Evolutionary conservation across 2,888 invertebrate genomes (phyloP), one percentile per base, ranked within the genome.

Genomic region (Patella depressa): DNA sequence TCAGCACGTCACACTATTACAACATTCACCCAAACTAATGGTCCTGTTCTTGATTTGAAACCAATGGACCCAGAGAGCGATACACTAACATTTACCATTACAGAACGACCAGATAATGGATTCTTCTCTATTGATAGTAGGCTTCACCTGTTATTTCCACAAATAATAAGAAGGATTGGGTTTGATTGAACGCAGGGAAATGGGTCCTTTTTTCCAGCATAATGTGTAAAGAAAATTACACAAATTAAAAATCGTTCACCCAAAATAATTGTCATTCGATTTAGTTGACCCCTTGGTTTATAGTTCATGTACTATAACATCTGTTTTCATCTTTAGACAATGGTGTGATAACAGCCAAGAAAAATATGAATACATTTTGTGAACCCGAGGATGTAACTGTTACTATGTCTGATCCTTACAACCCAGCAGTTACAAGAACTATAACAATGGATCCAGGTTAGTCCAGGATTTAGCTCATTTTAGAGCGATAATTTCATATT

Each of bases 371-470:
- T 24, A 65, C 65, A 19, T 65, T 19, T 24, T 65, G 65, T 24
- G 14, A 19, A 19, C 65, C 19, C 19, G 65, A 19, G 24, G 24
- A 19, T 19, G 19, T 65, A 19, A 65, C 24, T 12, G 24, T 65
- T 24, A n/a, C 9, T 15, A 65, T 65, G 65, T 11, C 19, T 2
- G 65, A 65, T 65, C 19, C 19, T 7, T 65, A 19, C 19, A 65
- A 65, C 1, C 65, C 24, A 15, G 19, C 65, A 24, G 65, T 65
- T 19, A 65, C 19, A 11, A 65, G 24, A 65, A 65, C 65, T 24
- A 14, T 65, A 12, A 65, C 65, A 24, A 19, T 65, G 65, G 65
- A 65, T 24, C 65, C 65, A 65, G 65, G 65, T 65, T 24, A 65
- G 15, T 12, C 24, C 19, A 14, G 57, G 3, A 34, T 34, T 34